Evolutionary conservation across 2,113 vertebrate genomes (phyloP).

Genomic region (Cichladusa arquata): DNA sequence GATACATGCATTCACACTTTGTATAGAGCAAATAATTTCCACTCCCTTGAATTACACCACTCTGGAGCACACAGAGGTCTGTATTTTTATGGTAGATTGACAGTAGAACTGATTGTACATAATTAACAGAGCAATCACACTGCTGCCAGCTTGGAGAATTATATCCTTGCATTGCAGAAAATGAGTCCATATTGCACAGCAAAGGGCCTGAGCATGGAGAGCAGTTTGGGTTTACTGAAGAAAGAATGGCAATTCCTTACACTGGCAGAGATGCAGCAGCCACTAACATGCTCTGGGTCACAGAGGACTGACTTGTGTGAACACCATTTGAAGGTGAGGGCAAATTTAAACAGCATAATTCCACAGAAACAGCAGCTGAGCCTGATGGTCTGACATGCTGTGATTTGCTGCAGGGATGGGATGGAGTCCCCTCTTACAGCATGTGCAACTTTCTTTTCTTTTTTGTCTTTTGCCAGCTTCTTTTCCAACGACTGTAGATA

Average conservation of each 20-base stretch:
- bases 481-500: not conserved
- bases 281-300: not conserved
- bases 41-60: not conserved
- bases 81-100: not conserved
- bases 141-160: not conserved
- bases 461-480: not conserved
- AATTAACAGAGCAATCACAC: constrained; percentile 6
- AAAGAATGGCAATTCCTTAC: not conserved
- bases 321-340: not conserved
- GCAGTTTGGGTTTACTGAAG: not conserved
- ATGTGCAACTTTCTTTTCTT: not conserved
- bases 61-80: not conserved
- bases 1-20: not conserved
- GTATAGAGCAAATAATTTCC: not conserved
- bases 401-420: not conserved
- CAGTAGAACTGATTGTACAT: not conserved
- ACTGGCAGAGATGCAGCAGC: not conserved
- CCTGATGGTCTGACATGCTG: not conserved
- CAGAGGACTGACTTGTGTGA: not conserved
- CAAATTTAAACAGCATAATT: not conserved
- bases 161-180: not conserved
- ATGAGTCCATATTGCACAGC: not conserved
- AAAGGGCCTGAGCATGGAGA: not conserved
- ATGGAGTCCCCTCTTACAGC: not conserved
- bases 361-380: not conserved